Percentiles rank a stretch among this genome's conserved stretches.
phyloP scores from a whole-genome alignment of 2,113 vertebrate species.

The Propithecus coquereli region DNA sequence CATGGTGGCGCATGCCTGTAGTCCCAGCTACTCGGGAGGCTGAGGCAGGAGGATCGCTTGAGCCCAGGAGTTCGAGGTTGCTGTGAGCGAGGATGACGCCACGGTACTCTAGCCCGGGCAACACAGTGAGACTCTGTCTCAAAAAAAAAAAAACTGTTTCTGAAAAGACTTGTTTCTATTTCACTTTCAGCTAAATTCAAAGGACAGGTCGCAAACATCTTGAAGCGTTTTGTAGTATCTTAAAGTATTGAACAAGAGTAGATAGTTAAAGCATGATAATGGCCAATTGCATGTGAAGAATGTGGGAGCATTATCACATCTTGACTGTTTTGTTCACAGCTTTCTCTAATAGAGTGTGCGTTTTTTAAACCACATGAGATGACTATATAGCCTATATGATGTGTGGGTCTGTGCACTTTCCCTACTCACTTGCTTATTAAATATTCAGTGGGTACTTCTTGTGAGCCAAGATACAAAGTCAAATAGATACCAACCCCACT shows the following conservation, averaged over 20 bases:
- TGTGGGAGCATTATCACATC: constrained; percentile 19
- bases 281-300: constrained; percentile 42
- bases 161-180: constrained; percentile 10
- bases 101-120: too few relatives aligned
- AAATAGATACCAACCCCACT: not conserved
- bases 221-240: constrained; percentile 45
- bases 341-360: not conserved
- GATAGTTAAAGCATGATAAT: constrained; percentile 35
- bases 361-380: not conserved
- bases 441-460: not conserved
- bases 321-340: not conserved
- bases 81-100: too few relatives aligned
- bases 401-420: not conserved
- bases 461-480: constrained; percentile 9
- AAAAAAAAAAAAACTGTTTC: constrained; percentile 21
- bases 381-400: not conserved
- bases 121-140: too few relatives aligned
- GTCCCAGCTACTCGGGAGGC: too few relatives aligned
- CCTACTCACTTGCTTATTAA: not conserved
- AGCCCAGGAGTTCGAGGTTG: too few relatives aligned
- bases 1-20: too few relatives aligned
- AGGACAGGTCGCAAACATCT: constrained; percentile 43
- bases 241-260: constrained; percentile 43
- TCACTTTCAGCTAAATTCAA: constrained; percentile 63
- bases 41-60: too few relatives aligned